phyloP scores from a whole-genome alignment of 2,888 invertebrate genomes.

The Glyphotaelius pellucidus region DNA sequence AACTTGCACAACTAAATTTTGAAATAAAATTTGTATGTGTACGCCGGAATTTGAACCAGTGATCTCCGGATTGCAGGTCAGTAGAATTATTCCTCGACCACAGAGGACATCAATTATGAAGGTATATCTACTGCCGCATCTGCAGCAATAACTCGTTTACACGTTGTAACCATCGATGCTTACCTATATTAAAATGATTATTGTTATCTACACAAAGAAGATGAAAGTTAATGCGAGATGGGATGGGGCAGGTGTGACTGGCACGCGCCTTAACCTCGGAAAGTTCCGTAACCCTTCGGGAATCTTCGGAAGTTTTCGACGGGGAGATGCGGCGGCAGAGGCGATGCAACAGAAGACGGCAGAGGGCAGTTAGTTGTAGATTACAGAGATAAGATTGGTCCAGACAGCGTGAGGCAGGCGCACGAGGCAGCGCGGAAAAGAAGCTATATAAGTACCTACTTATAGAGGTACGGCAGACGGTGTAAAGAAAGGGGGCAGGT shows the following conservation, averaged over 20 bases:
- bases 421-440: not conserved
- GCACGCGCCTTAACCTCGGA: not conserved
- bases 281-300: not conserved
- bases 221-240: not conserved
- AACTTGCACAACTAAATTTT: too few relatives aligned
- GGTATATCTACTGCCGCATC: too few relatives aligned
- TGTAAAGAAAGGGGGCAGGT: constrained; percentile 1
- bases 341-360: not conserved
- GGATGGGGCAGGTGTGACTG: not conserved
- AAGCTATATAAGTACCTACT: not conserved
- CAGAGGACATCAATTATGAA: too few relatives aligned
- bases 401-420: not conserved
- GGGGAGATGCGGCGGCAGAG: not conserved
- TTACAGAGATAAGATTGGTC: not conserved
- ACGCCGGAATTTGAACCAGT: too few relatives aligned
- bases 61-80: too few relatives aligned
- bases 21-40: too few relatives aligned
- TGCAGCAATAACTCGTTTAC: not conserved
- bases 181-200: not conserved
- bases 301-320: not conserved
- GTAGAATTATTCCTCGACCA: too few relatives aligned
- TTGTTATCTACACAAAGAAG: not conserved
- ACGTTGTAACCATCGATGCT: not conserved
- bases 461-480: not conserved
- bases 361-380: not conserved